Percentiles rank a stretch among this genome's conserved stretches.
These are phyloP conservation scores for Hipposideros larvatus DNA, from an alignment of 2,797 vertebrate species.

Conservation along the genomic window DNA sequence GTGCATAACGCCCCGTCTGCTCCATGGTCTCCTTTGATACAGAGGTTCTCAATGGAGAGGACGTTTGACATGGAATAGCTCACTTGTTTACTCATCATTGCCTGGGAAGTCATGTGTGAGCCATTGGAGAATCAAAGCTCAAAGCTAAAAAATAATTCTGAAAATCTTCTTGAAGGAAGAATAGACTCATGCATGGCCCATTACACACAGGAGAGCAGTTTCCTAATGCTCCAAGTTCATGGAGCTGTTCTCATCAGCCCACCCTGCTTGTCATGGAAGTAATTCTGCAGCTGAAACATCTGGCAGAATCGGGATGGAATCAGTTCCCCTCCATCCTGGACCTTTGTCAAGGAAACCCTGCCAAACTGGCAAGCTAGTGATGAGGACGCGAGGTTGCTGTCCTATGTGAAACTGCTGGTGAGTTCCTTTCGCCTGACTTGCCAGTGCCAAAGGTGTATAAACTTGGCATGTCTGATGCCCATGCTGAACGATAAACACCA, in stretches of 20 bases:
- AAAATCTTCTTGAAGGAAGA: too few relatives aligned
- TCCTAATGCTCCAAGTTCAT: slow-evolving; percentile 67
- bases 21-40: too few relatives aligned
- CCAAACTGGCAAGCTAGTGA: slow-evolving; percentile 79
- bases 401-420: too few relatives aligned
- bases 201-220: slow-evolving; percentile 20
- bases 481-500: neutral
- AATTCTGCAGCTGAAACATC: too few relatives aligned
- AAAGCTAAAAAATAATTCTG: too few relatives aligned
- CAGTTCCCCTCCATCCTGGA: slow-evolving; percentile 76
- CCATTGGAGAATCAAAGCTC: too few relatives aligned
- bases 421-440: slow-evolving; percentile 54
- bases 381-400: slow-evolving; percentile 40
- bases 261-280: slow-evolving; percentile 77
- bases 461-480: slow-evolving; percentile 50
- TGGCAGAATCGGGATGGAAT: slow-evolving; percentile 44
- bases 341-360: slow-evolving; percentile 82
- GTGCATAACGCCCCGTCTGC: too few relatives aligned
- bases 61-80: too few relatives aligned
- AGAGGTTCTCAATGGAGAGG: too few relatives aligned
- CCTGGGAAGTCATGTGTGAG: too few relatives aligned
- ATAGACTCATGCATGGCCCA: too few relatives aligned
- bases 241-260: slow-evolving; percentile 69
- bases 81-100: too few relatives aligned
- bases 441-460: slow-evolving; percentile 65